Conservation (phyloP, 1,140 invertebrate species). For the Himalopsyche phryganea region DNA sequence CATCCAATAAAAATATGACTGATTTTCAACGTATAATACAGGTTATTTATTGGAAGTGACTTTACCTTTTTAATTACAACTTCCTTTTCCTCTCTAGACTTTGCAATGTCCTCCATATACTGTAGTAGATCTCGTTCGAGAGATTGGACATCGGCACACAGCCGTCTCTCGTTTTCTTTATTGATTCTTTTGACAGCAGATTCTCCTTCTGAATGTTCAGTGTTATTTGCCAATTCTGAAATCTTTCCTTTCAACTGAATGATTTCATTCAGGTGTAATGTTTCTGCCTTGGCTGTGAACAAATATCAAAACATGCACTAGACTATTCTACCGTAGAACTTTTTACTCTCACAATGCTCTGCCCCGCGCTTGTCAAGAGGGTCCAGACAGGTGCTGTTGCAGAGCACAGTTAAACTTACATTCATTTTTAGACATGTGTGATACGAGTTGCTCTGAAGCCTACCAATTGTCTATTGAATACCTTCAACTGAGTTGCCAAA, state of each 20-base stretch:
- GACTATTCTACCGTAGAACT: no score
- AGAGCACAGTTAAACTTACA: no score
- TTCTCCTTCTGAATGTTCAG: neutral
- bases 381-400: neutral
- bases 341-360: no score
- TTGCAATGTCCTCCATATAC: neutral
- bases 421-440: no score
- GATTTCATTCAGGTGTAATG: constrained; percentile 11
- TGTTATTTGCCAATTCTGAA: neutral
- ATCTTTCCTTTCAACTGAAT: neutral
- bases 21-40: no score
- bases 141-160: neutral
- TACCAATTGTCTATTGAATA: no score
- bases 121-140: constrained; percentile 8
- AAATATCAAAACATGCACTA: neutral
- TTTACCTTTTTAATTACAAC: constrained; percentile 6
- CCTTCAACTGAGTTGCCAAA: no score
- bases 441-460: no score
- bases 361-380: no score
- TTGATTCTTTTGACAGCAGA: neutral
- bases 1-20: no score
- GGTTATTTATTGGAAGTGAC: neutral
- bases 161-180: neutral
- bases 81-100: neutral
- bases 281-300: constrained; percentile 18